Conservation (phyloP, 2,888 invertebrate genomes). For the Perizoma affinitatum region DNA sequence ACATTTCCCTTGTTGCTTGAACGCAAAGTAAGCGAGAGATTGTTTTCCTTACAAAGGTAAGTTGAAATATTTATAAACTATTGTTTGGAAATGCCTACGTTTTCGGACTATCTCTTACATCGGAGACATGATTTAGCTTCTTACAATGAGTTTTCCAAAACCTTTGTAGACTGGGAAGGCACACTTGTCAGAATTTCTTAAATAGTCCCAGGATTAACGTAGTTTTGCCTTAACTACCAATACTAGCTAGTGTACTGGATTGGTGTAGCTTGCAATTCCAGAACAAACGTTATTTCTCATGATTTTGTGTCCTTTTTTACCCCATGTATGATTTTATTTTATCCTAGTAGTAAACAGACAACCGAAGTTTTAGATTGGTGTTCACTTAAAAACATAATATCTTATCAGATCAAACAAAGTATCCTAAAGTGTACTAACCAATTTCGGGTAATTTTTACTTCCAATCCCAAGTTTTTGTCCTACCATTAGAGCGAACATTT, state of each 20-base stretch:
- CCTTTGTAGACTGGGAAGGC: no score
- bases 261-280: no score
- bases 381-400: no score
- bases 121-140: conserved; percentile 7
- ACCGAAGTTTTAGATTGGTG: no score
- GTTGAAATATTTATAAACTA: conserved; percentile 60
- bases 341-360: no score
- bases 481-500: conserved; percentile 64
- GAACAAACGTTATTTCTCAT: no score
- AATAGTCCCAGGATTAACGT: no score
- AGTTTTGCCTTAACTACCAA: no score
- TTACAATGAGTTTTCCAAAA: neutral
- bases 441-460: conserved; percentile 48
- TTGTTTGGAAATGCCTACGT: conserved; percentile 40
- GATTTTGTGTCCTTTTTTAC: no score
- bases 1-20: conserved; percentile 68
- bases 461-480: conserved; percentile 63
- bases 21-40: conserved; percentile 77
- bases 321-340: no score
- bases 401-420: conserved; percentile 10
- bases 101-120: conserved; percentile 21
- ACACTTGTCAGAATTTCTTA: no score
- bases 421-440: conserved; percentile 17
- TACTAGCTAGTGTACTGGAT: no score
- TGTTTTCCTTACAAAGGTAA: conserved; percentile 66